Evolutionary conservation across 2,888 invertebrate species (phyloP).

Genomic region (Neria commutata): DNA sequence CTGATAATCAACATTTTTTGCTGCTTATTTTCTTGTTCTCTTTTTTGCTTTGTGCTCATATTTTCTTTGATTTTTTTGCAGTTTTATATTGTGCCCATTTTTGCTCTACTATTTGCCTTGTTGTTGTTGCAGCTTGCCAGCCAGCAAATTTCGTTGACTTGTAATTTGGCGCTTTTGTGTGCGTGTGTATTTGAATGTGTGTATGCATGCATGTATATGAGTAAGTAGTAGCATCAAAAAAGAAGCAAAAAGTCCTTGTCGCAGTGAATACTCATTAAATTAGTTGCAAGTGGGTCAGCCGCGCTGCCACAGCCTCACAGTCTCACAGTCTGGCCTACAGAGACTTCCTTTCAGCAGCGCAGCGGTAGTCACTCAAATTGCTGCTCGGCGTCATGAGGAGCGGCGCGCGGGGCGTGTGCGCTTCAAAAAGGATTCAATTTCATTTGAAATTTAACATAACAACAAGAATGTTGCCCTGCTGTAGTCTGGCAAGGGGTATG

Average conservation of each 20-base stretch:
- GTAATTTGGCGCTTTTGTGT: constrained; percentile 19
- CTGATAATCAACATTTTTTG: too few species aligned
- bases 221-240: not conserved
- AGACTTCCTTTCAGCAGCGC: not conserved
- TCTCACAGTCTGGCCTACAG: not conserved
- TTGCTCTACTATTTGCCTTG: not conserved
- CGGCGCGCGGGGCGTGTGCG: too few species aligned
- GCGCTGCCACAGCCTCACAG: too few species aligned
- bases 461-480: too few species aligned
- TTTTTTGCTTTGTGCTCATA: too few species aligned
- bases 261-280: constrained; percentile 25
- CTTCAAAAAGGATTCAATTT: constrained; percentile 22
- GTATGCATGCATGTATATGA: not conserved
- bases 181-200: not conserved
- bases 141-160: constrained; percentile 11
- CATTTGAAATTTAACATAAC: constrained; percentile 26
- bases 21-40: too few species aligned
- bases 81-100: too few species aligned
- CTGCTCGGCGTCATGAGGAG: not conserved
- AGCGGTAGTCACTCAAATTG: not conserved
- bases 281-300: constrained; percentile 21
- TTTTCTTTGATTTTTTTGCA: too few species aligned
- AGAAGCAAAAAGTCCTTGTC: constrained; percentile 11
- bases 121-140: not conserved
- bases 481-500: too few species aligned